phyloP scores from a whole-genome alignment of 2,888 invertebrate species.

The Lochmaea crataegi region DNA sequence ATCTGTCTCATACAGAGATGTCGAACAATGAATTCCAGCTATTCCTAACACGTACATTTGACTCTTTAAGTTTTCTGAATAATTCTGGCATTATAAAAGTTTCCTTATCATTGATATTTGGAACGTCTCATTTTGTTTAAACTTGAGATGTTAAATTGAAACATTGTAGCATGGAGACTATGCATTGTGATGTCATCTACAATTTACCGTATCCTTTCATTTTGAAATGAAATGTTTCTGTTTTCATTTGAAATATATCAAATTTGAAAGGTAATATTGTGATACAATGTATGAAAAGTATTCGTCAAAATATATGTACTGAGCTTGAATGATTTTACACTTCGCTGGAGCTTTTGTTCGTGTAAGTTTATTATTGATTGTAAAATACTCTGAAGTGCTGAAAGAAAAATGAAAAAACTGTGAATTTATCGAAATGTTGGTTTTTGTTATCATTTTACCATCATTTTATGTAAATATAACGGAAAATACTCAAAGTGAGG shows the following conservation, averaged over 20 bases:
- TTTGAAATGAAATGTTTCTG: background rate
- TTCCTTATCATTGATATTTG: background rate
- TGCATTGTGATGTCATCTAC: background rate
- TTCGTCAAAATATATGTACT: background rate
- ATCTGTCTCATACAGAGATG: too few species aligned
- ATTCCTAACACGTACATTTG: background rate
- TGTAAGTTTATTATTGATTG: background rate
- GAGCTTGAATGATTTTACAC: background rate
- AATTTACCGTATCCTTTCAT: background rate
- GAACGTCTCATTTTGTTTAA: background rate
- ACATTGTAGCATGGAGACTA: background rate
- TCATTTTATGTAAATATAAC: too few species aligned
- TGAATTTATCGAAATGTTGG: too few species aligned
- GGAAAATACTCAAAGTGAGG: too few species aligned
- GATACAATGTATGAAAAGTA: slow-evolving; percentile 5
- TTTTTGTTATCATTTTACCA: too few species aligned
- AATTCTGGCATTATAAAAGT: background rate
- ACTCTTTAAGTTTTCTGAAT: background rate
- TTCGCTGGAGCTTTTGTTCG: background rate
- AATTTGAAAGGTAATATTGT: background rate
- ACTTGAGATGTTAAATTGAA: background rate
- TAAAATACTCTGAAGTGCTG: background rate
- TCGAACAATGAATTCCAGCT: background rate
- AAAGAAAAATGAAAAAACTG: too few species aligned
- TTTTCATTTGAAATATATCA: background rate